Conservation (phyloP, 2,113 vertebrate species). For the Nesogale talazaci region DNA sequence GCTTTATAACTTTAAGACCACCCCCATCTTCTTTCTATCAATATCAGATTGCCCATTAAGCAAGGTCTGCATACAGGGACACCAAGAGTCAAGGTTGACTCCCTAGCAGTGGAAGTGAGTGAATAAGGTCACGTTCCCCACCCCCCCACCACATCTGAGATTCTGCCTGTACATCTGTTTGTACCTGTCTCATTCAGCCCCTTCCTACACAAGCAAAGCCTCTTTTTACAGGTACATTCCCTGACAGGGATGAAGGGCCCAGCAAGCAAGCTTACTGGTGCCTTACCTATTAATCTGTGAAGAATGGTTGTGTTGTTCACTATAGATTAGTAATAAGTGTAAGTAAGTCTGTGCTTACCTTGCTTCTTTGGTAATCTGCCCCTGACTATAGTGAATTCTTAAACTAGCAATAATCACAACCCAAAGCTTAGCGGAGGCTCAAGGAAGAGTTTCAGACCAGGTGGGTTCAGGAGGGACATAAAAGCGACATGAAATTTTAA, state of each 20-base stretch:
- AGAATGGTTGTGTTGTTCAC: neutral
- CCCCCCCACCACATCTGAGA: neutral
- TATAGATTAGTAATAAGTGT: neutral
- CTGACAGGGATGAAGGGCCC: neutral
- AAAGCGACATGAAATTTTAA: conserved; percentile 82
- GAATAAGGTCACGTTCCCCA: neutral
- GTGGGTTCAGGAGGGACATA: conserved; percentile 42
- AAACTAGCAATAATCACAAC: too few relatives aligned
- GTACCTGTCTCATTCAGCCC: neutral
- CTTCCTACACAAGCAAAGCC: neutral
- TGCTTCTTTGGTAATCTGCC: neutral
- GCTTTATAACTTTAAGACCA: neutral
- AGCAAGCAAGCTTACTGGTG: neutral
- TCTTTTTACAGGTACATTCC: neutral
- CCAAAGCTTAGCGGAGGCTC: neutral
- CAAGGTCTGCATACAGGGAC: too few relatives aligned
- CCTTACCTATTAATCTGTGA: too few relatives aligned
- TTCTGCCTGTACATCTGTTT: neutral
- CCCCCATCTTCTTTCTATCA: neutral
- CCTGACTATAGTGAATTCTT: conserved; percentile 23
- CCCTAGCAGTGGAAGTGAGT: neutral
- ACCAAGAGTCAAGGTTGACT: too few relatives aligned
- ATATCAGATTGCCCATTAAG: too few relatives aligned
- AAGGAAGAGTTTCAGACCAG: conserved; percentile 49
- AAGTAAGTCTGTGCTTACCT: neutral